These are phyloP conservation scores for Squalus acanthias DNA, from an alignment of 2,797 vertebrate genomes.

Conservation along the genomic window DNA sequence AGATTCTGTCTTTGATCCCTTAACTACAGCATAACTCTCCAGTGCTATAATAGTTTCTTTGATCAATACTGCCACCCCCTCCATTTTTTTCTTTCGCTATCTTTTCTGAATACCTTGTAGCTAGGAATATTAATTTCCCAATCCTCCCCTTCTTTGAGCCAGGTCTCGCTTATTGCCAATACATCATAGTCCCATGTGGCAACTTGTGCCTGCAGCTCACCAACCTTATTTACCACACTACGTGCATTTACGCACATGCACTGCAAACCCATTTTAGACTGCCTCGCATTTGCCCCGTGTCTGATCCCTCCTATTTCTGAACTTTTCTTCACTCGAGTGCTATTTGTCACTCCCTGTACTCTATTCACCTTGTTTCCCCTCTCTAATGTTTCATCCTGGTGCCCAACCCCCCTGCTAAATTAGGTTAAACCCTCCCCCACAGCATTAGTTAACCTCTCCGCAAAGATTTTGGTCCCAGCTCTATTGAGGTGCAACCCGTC, in stretches of 20 bases:
- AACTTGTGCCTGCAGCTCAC: background rate
- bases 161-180: background rate
- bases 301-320: background rate
- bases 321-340: background rate
- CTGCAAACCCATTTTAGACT: background rate
- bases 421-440: background rate
- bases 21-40: too few relatives aligned
- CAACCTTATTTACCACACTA: background rate
- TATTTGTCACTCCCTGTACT: background rate
- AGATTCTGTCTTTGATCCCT: background rate
- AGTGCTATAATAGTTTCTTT: too few relatives aligned
- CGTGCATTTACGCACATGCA: background rate
- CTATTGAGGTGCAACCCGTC: background rate
- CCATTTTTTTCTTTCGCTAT: background rate
- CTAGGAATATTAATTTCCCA: background rate
- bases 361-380: background rate
- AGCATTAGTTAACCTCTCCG: background rate
- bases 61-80: too few relatives aligned
- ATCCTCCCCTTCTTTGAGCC: background rate
- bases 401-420: background rate
- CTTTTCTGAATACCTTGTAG: background rate
- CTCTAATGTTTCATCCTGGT: background rate
- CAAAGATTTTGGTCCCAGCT: background rate
- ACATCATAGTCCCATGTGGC: background rate
- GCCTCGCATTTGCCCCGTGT: background rate